Base-by-base conservation (phyloP, 2,888 invertebrate species). In the Orthosia incerta region DNA sequence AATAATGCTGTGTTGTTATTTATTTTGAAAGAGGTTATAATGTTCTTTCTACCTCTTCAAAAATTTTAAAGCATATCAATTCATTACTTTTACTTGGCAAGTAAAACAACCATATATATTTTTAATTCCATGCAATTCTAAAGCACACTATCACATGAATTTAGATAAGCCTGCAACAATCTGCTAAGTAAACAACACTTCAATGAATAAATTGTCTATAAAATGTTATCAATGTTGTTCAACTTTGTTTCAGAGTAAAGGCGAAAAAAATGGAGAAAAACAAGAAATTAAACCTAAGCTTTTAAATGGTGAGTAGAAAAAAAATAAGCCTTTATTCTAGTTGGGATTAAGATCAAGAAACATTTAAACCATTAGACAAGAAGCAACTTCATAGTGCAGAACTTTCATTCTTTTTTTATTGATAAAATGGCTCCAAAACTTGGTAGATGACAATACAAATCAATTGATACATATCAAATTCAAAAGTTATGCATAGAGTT, bases 231-330 rank as follows among this genome's bases (percentile, higher is more conserved):
- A 62, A 39, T 62, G 26, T 59, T 76, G 39, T 55, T 66, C 53
- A 31, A 66, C 53, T 57, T 77, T 76, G 60, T 94, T 94, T n/a
- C 93, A 96, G 95, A 95, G 95, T 82, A 95, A 95, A 88, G 96
- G 95, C 84, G 96, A 95, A 77, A 96, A 94, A 88, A 97, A 97
- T 92, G 96, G 96, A 61, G 94, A 96, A 51, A 83, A 95, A 45
- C 96, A 96, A 86, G 96, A 96, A 80, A 89, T 97, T 74, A 96
- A 96, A 87, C 97, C 97, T 26, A 96, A 95, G 84, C 91, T 97
- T 68, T 88, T 97, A 67, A 95, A 96, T 93, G 97, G 97, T 97
- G 88, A 95, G 94, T 89, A 55, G 16, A 9, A 76, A 15, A n/a
- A 2, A 39, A 39, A 13, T 0, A 26, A 55, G 26, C 4, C 9